These are phyloP conservation scores for Megalops cyprinoides DNA, from an alignment of 2,797 vertebrate species.

Conservation along the genomic window DNA sequence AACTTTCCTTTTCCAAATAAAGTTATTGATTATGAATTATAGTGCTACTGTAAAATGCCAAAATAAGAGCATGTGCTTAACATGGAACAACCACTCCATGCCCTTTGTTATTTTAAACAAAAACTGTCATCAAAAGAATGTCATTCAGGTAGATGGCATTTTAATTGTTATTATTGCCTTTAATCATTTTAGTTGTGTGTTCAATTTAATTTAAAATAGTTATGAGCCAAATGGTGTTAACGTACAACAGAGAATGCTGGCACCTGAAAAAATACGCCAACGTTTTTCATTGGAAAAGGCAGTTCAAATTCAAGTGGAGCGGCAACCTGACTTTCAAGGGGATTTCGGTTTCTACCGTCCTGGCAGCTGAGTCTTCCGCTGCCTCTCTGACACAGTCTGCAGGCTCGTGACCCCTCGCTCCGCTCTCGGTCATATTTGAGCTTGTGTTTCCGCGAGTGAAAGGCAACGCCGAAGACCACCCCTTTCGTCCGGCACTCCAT, in stretches of 20 bases:
- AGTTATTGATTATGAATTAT: too few species aligned
- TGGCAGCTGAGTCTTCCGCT: conserved; percentile 21
- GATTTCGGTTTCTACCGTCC: conserved; percentile 24
- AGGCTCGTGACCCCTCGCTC: conserved; percentile 70
- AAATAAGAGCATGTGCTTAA: too few species aligned
- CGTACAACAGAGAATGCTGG: neutral
- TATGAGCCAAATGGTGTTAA: neutral
- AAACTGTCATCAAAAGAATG: too few species aligned
- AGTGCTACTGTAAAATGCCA: too few species aligned
- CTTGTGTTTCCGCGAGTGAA: conserved; percentile 71
- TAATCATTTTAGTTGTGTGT: neutral
- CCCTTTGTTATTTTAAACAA: too few species aligned
- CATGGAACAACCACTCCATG: too few species aligned
- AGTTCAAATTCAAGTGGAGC: neutral
- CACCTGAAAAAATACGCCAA: neutral
- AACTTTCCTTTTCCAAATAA: too few species aligned
- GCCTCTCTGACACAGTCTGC: conserved; percentile 62
- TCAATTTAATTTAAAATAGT: neutral
- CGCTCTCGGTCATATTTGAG: conserved; percentile 68
- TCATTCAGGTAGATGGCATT: too few species aligned
- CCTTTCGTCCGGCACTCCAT: conserved; percentile 64
- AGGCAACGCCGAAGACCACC: conserved; percentile 71
- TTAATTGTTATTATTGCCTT: too few species aligned
- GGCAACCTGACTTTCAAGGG: neutral
- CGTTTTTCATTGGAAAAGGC: neutral